phyloP scores from a whole-genome alignment of 2,888 invertebrate species.

The Halocaridina rubra region DNA sequence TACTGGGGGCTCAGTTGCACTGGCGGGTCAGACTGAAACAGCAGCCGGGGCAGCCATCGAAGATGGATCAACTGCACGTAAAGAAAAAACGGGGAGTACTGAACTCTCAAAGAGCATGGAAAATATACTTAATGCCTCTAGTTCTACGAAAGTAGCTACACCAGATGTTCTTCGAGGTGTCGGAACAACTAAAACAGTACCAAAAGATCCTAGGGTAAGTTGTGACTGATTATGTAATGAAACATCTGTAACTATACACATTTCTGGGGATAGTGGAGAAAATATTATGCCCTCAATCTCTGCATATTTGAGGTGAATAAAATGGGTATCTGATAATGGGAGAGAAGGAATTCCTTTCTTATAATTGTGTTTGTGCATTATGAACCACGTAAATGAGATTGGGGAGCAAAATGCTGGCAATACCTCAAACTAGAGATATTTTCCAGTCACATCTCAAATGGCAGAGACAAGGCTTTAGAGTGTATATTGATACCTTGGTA shows the following conservation, averaged over 20 bases:
- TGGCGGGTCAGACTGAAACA: constrained; percentile 43
- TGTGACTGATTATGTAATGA: neutral
- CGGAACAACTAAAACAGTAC: neutral
- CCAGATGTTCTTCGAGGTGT: constrained; percentile 50
- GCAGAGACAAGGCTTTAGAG: no score
- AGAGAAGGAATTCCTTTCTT: neutral
- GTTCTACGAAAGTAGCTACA: constrained; percentile 12
- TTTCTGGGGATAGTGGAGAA: no score
- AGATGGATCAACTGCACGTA: neutral
- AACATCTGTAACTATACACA: no score
- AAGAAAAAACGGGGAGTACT: neutral
- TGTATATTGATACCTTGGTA: no score
- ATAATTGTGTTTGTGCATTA: neutral
- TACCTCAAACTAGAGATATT: no score
- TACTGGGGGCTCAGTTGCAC: neutral
- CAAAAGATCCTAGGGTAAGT: constrained; percentile 47
- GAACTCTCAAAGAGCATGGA: neutral
- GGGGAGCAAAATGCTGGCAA: no score
- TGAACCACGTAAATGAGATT: neutral
- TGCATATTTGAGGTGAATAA: no score
- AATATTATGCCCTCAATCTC: no score
- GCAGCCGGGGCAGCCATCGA: neutral
- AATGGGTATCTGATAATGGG: no score
- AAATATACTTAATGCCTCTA: neutral
- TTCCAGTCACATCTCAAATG: no score